Percentiles rank a stretch among this genome's conserved stretches.
Evolutionary conservation across 2,888 invertebrate species (phyloP).

Genomic region (Pilophorus perplexus): DNA sequence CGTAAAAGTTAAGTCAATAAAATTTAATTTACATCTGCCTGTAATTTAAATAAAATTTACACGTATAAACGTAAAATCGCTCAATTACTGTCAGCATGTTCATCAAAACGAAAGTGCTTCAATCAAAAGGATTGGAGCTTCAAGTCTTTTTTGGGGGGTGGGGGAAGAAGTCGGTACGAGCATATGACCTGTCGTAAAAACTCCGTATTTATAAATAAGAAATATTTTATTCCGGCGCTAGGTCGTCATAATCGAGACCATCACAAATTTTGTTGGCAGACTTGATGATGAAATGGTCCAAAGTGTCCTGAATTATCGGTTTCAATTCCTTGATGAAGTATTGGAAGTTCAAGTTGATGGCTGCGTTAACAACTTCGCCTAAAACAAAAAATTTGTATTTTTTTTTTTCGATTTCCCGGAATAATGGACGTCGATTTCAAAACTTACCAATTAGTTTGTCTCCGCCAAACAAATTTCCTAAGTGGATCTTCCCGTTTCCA

Average conservation of each 20-base stretch:
- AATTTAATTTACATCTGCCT: too few species aligned
- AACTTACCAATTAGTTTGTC: conserved; percentile 58
- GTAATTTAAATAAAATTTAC: too few species aligned
- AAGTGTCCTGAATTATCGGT: conserved; percentile 55
- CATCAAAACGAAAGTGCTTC: too few species aligned
- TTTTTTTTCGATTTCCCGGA: too few species aligned
- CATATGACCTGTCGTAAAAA: too few species aligned
- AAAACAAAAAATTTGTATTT: conserved; percentile 6
- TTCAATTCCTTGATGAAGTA: conserved; percentile 59
- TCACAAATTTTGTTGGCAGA: conserved; percentile 47
- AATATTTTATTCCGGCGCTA: conserved; percentile 50
- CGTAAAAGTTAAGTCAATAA: too few species aligned
- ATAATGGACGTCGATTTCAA: too few species aligned
- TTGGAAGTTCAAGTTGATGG: conserved; percentile 62
- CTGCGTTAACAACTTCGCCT: conserved; percentile 58
- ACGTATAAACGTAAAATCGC: too few species aligned
- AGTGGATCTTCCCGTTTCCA: conserved; percentile 52
- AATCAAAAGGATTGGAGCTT: too few species aligned
- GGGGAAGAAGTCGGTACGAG: too few species aligned
- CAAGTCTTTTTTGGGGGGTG: too few species aligned
- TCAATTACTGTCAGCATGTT: too few species aligned
- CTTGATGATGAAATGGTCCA: conserved; percentile 47
- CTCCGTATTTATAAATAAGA: background rate
- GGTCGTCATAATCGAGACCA: conserved; percentile 47
- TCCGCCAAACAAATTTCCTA: conserved; percentile 63